Conservation (phyloP, 2,888 invertebrate species). For the Meloe dianella region DNA sequence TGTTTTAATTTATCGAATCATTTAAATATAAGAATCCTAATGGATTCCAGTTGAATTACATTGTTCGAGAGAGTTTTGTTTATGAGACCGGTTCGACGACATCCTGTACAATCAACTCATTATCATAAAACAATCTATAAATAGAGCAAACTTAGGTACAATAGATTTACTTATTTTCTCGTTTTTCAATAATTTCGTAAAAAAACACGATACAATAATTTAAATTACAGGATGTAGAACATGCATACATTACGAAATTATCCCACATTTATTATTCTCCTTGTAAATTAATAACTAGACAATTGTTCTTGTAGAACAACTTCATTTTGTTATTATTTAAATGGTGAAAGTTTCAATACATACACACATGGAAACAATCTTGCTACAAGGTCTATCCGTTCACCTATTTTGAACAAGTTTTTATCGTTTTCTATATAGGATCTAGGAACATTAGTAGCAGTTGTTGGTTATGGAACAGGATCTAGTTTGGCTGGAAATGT, state of each 20-base stretch:
- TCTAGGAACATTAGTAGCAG: background rate
- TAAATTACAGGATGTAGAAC: constrained; percentile 4
- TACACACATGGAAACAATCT: background rate
- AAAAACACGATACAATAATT: constrained; percentile 3
- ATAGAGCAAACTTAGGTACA: background rate
- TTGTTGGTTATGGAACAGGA: constrained; percentile 9
- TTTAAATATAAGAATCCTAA: background rate
- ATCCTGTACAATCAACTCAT: background rate
- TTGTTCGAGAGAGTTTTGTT: background rate
- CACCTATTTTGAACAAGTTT: background rate
- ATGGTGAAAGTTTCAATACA: constrained; percentile 10
- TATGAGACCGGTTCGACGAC: constrained; percentile 2
- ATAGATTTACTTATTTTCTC: background rate
- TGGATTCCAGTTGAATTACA: background rate
- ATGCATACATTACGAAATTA: constrained; percentile 6
- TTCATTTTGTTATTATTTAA: background rate
- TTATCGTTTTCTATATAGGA: background rate
- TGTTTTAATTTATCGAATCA: background rate
- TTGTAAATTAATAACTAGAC: background rate
- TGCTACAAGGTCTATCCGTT: constrained; percentile 10
- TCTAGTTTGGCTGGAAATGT: constrained; percentile 4
- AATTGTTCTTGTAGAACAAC: constrained; percentile 1
- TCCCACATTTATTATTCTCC: background rate
- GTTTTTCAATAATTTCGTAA: background rate
- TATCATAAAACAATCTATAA: constrained; percentile 9